Base-by-base conservation (phyloP, 2,888 invertebrate species). In the Galerucella pusilla region DNA sequence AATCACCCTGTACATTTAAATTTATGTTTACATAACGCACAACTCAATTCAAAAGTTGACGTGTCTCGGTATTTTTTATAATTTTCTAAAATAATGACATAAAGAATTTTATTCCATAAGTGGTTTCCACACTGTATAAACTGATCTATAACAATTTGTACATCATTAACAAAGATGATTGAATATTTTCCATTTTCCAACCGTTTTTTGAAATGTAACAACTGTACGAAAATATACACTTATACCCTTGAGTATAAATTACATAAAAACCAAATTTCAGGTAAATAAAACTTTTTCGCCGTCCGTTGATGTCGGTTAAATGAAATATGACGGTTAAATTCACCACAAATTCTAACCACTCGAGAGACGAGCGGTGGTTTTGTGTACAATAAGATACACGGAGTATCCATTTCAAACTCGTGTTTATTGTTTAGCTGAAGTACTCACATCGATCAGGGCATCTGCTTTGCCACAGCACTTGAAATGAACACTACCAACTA, bases 401-500 rank as follows among this genome's bases (percentile, higher is more conserved):
- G 28, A 76, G 76, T 81, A 81, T 80, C 78, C 77, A 79, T 81
- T 81, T 78, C 80, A 70, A 77, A 78, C 75, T 80, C 78, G 80
- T 79, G 78, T 81, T 71, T 80, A 76, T 81, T 80, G 76, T 80
- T 77, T 74, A 73, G 78, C 65, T 78, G 78, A 78, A 80, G 79
- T 80, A 71, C 76, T 74, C 74, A 70, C 77, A 75, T 52, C 45
- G 28, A 75, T 52, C 14, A 7, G 77, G 80, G 80, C 81, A 81
- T 81, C 80, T 81, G 81, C 71, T 64, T 65, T 59, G 45, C 80
- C 76, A 66, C 71, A 68, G 71, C 80, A 81, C 80, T 81, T 75
- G 74, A 80, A 79, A 73, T 60, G 73, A 79, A 77, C 76, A 74
- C 78, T 77, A 77, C 80, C 75, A 77, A 77, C 77, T 79, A 81